Evolutionary conservation across 2,797 vertebrate genomes (phyloP), one percentile per base, ranked within the genome.

Genomic region (Borostomias antarcticus): DNA sequence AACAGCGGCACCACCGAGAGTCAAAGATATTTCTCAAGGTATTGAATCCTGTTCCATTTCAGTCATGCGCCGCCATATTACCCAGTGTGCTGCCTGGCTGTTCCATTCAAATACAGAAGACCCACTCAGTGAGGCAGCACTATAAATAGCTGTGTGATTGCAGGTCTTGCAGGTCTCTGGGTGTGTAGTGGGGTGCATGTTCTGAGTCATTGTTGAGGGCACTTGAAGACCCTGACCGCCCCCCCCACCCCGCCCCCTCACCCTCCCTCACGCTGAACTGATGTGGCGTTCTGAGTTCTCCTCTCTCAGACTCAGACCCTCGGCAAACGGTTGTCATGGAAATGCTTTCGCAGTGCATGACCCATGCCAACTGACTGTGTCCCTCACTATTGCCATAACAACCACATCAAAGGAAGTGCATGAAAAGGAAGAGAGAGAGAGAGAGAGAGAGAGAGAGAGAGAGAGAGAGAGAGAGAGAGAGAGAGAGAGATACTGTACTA

Each of bases 321-420:
- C 70, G 52, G 79, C 61, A 79, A 83, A 75, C 58, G 62, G 80
- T 87, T 90, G 82, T 88, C 84, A 87, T 89, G 78, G 82, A 88
- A 89, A 90, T 85, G 40, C 62, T 74, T 82, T 76, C 74, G 58
- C 61, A 60, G 69, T 70, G 69, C 47, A 63, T 74, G 79, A 79
- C 75, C 79, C 83, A 78, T 65, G 64, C 75, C 21, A 52, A 84
- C 77, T 70, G 71, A 80, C 74, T 83, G 64, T 73, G 80, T 73
- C 79, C 78, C 80, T 82, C 68, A 79, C 59, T 83, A 74, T 58
- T 70, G 68, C 73, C 77, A 80, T 71, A 77, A 82, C 68, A 76
- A 76, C 73, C 76, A 75, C 66, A 77, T 71, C 52, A 76, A 74
- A 71, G 53, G 40, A 53, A 51, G 72, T 53, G 11, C 26, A 43